Evolutionary conservation across 2,888 invertebrate genomes (phyloP), one percentile per base, ranked within the genome.

Genomic region (Homarus gammarus): DNA sequence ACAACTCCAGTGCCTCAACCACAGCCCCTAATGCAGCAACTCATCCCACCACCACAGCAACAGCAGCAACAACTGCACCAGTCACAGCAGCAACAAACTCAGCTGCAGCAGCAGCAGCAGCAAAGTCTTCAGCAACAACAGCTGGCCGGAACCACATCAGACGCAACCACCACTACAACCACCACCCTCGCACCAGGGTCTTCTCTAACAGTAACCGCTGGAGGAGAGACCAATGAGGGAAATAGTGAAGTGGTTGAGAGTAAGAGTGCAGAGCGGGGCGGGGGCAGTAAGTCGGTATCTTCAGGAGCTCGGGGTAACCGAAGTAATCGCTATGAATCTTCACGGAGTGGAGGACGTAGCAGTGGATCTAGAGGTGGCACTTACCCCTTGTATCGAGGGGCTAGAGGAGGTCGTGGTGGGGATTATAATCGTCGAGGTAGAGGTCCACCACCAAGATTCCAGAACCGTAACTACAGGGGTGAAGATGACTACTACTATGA

Each of bases 151-250:
- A 72, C 78, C 49, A 84, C 84, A 78, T 6, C 84, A 83, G 82
- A 82, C 40, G 78, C 78, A 78, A 49, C 84, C 73, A 78, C 77
- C 78, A 78, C 77, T 51, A 86, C 85, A 64, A 77, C 89, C 78
- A 84, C 78, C 68, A 89, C 89, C 79, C 87, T 73, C 78, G 84
- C 86, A 90, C 90, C 72, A 82, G 90, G 84, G 78, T 90, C 81
- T 90, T 90, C 90, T 87, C 84, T 15, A 90, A 90, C 90, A 90
- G 90, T 81, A 89, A 89, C 84, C 89, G 89, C 36, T 84, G 89
- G 89, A 78, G 79, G 84, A 89, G 89, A 78, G 89, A 89, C 70
- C 77, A 61, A 77, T 89, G 89, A 84, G 61, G 89, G 84, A 18
- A 75, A 31, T 75, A 68, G 70, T 84, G 89, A 84, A 49, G 84